These are phyloP conservation scores for Lingula anatina DNA, from an alignment of 2,888 invertebrate species.

Conservation along the genomic window DNA sequence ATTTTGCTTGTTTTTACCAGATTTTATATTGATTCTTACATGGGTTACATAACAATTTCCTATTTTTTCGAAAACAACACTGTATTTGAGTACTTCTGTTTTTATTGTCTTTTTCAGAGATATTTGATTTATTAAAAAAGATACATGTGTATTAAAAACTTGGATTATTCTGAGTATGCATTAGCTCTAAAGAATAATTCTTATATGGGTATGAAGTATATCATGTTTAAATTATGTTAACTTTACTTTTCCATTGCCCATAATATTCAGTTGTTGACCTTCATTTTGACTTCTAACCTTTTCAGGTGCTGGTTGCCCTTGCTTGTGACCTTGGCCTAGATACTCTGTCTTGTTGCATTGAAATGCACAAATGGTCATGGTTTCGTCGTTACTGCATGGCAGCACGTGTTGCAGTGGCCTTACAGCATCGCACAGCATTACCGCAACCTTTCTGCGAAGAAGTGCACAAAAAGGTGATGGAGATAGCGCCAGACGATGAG, in stretches of 20 bases:
- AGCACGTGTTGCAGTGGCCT: constrained; percentile 77
- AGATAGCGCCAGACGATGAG: constrained; percentile 62
- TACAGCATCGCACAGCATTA: constrained; percentile 68
- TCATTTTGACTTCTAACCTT: constrained; percentile 7
- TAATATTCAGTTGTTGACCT: not conserved
- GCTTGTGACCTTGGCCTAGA: constrained; percentile 85
- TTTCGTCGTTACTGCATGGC: constrained; percentile 88
- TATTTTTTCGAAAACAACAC: no score
- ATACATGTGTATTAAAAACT: no score
- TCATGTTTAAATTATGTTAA: not conserved
- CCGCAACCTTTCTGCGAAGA: constrained; percentile 69
- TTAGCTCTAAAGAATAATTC: not conserved
- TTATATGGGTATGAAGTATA: not conserved
- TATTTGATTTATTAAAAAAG: no score
- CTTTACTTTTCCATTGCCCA: not conserved
- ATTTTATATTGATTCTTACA: no score
- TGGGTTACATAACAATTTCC: no score
- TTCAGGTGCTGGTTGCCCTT: constrained; percentile 75
- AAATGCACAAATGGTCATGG: constrained; percentile 83
- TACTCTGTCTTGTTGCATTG: constrained; percentile 63
- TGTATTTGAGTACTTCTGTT: no score
- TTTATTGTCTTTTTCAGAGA: no score
- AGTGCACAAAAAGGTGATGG: constrained; percentile 73
- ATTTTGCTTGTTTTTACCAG: no score
- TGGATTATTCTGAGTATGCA: no score